Conservation (phyloP, 2,888 invertebrate genomes). For the Thumatha senex region DNA sequence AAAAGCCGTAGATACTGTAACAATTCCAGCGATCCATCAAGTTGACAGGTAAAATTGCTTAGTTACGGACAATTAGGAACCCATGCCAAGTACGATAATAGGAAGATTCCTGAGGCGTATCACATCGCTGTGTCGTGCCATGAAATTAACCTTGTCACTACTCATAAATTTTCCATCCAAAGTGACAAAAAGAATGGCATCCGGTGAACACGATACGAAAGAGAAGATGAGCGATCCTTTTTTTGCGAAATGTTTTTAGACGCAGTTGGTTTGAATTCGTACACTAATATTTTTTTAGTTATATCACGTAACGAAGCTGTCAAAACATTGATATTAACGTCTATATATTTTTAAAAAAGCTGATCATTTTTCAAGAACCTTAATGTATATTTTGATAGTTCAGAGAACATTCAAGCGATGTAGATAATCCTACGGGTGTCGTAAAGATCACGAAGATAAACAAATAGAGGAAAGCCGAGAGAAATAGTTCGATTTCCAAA, state of each 20-base stretch:
- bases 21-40: slow-evolving; percentile 69
- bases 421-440: not conserved
- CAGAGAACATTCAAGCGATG: too few relatives aligned
- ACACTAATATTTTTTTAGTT: slow-evolving; percentile 28
- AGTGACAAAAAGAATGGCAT: slow-evolving; percentile 60
- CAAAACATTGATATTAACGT: slow-evolving; percentile 30
- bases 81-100: slow-evolving; percentile 70
- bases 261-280: slow-evolving; percentile 47
- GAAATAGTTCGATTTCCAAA: slow-evolving; percentile 15
- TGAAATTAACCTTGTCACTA: slow-evolving; percentile 81
- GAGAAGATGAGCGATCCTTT: slow-evolving; percentile 46
- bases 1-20: slow-evolving; percentile 42
- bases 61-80: slow-evolving; percentile 75
- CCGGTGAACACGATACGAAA: slow-evolving; percentile 66
- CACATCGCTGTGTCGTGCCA: slow-evolving; percentile 64
- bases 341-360: too few relatives aligned
- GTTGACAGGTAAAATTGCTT: slow-evolving; percentile 78
- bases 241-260: slow-evolving; percentile 54
- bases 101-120: slow-evolving; percentile 61
- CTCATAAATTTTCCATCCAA: slow-evolving; percentile 74
- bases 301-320: slow-evolving; percentile 42
- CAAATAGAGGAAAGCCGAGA: slow-evolving; percentile 8
- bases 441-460: slow-evolving; percentile 19
- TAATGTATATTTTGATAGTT: too few relatives aligned
- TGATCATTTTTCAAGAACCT: too few relatives aligned